These are phyloP conservation scores for Spilogale gracilis DNA, from an alignment of 2,113 vertebrate species.

Conservation along the genomic window DNA sequence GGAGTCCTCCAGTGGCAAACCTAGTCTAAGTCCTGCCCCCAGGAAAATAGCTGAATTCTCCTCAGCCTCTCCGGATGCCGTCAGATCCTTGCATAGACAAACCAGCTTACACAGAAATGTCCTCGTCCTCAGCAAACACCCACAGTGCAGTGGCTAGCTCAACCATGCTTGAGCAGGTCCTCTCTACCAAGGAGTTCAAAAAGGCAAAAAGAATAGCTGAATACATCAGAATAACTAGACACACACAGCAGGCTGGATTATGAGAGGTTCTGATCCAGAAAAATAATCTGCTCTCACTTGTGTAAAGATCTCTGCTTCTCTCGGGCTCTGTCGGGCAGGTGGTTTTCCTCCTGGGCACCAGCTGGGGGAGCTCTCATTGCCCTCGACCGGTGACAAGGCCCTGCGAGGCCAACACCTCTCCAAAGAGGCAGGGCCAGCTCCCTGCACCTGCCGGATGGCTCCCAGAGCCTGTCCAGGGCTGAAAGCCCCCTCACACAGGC, in stretches of 20 bases:
- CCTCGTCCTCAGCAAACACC: background rate
- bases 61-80: background rate
- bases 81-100: background rate
- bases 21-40: background rate
- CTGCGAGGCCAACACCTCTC: background rate
- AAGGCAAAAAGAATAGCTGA: background rate
- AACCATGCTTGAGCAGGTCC: background rate
- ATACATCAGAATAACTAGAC: background rate
- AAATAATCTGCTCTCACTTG: background rate
- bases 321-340: background rate
- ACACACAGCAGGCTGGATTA: too few relatives aligned
- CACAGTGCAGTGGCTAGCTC: background rate
- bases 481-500: background rate
- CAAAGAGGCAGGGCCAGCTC: background rate
- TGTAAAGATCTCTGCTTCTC: background rate
- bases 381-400: background rate
- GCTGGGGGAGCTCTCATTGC: conserved; percentile 51
- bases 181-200: background rate
- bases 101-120: background rate
- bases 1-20: background rate
- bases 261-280: background rate
- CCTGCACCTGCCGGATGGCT: background rate
- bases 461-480: too few relatives aligned
- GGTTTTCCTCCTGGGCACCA: conserved; percentile 13
- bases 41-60: background rate